Conservation (phyloP, 2,113 vertebrate species). For the Brevimyrus niger region DNA sequence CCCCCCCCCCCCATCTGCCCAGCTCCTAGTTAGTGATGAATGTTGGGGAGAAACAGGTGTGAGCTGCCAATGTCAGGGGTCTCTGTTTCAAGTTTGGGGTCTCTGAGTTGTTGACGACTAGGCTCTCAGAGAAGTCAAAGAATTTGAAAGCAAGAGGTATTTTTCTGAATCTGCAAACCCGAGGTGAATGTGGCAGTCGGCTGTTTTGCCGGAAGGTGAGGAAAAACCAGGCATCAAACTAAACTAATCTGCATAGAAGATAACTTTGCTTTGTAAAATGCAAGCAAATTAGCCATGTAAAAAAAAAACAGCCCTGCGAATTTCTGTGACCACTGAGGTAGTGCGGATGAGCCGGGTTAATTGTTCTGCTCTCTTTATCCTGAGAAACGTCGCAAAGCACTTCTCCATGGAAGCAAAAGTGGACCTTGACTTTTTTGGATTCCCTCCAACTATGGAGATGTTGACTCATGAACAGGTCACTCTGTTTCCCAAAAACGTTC, state of each 20-base stretch:
- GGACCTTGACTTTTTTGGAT: not conserved
- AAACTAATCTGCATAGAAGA: constrained; percentile 52
- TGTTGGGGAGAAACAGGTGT: not conserved
- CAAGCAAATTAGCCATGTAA: constrained; percentile 49
- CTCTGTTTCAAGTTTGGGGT: not conserved
- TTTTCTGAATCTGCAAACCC: constrained; percentile 6
- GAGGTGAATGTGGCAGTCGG: constrained; percentile 21
- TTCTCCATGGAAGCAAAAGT: not conserved
- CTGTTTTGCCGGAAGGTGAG: constrained; percentile 33
- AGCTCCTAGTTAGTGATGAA: not conserved
- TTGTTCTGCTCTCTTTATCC: constrained; percentile 57
- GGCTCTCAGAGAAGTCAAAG: not conserved
- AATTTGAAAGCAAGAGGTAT: not conserved
- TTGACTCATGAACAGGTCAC: not conserved
- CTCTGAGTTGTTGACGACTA: not conserved
- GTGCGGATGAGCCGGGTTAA: constrained; percentile 54
- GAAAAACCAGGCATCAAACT: constrained; percentile 43
- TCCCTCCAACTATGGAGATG: not conserved
- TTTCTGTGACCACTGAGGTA: constrained; percentile 36
- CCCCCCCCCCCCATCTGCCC: not conserved
- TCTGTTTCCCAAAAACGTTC: not conserved
- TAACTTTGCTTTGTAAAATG: constrained; percentile 51
- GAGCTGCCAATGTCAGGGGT: not conserved
- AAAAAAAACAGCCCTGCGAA: constrained; percentile 47
- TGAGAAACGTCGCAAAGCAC: constrained; percentile 50